A percentile compares a stretch with the other conserved stretches of the same genome.
phyloP scores from a whole-genome alignment of 2,797 vertebrate species.

The Champsocephalus gunnari region DNA sequence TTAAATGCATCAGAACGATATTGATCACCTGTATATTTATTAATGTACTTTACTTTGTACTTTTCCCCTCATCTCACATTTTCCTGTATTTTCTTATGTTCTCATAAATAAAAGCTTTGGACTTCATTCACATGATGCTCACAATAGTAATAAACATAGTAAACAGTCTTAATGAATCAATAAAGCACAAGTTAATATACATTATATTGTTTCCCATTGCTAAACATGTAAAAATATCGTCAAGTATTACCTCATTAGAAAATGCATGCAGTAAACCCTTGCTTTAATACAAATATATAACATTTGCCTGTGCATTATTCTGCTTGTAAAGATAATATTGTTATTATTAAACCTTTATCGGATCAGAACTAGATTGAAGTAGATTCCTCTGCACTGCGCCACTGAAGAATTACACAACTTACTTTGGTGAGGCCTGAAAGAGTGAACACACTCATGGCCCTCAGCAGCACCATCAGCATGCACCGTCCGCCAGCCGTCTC shows the following conservation, averaged over 20 bases:
- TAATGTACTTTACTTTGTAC: not conserved
- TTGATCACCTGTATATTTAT: constrained; percentile 20
- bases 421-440: constrained; percentile 38
- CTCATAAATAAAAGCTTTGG: constrained; percentile 10
- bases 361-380: constrained; percentile 44
- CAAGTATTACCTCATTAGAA: not conserved
- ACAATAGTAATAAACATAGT: constrained; percentile 2
- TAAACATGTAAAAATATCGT: not conserved
- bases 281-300: not conserved
- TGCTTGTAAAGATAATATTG: not conserved
- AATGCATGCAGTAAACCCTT: not conserved
- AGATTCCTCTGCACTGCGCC: constrained; percentile 56
- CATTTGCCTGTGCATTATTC: constrained; percentile 2
- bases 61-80: too few species aligned
- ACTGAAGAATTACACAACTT: constrained; percentile 59
- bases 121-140: constrained; percentile 16
- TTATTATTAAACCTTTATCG: constrained; percentile 37
- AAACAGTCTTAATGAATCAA: constrained; percentile 17
- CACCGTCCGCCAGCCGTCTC: constrained; percentile 41
- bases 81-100: not conserved
- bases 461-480: constrained; percentile 39
- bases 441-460: constrained; percentile 29
- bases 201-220: not conserved
- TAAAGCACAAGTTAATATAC: not conserved
- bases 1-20: constrained; percentile 22